Base-by-base conservation (phyloP, 1,140 invertebrate species). In the Thaumetopoea pityocampa region DNA sequence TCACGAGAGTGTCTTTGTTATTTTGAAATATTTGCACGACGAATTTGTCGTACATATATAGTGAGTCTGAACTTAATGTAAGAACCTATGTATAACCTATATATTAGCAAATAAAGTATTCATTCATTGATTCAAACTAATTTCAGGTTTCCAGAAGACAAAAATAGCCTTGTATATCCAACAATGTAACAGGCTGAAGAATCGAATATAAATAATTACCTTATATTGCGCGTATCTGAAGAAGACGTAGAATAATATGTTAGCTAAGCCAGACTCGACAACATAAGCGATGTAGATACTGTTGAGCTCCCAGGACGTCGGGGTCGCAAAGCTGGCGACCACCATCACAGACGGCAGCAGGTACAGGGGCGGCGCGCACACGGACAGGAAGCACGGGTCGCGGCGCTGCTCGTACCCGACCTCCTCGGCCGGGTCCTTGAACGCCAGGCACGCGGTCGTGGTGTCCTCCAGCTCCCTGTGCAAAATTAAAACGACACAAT, bases 391-490 rank as follows among this genome's bases (percentile, higher is more conserved):
- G 22, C 61, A 74, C 9, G 66, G 56, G 38, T 80, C 74, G 3
- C 32, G 49, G 24, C 91, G 88, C 5, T 86, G 81, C 15, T 88
- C 86, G 67, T 91, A 94, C 11, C 87, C 89, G 17, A 79, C 82
- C 63, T 94, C 93, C 22, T 90, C 88, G 9, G 84, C 85, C 1
- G 68, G 61, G 40, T 91, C 88, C 35, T 88, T 89, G 79, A 94
- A 94, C 15, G 86, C 85, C 45, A 93, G 78, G 49, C 91, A 78
- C 50, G 89, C 87, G 11, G 87, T 89, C 2, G 91, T 90, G 47
- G 92, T 90, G 36, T 90, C 90, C 12, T 88, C 88, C 34, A 94
- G 64, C 58, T 93, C 91, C 51, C 90, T 91, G 37, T 14, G 45
- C 35, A 51, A 41, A 23, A 18, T 35, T n/a, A 2, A 24, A 8